Evolutionary conservation across 2,113 vertebrate genomes (phyloP), one percentile per base, ranked within the genome.

Genomic region (Labeo rohita): DNA sequence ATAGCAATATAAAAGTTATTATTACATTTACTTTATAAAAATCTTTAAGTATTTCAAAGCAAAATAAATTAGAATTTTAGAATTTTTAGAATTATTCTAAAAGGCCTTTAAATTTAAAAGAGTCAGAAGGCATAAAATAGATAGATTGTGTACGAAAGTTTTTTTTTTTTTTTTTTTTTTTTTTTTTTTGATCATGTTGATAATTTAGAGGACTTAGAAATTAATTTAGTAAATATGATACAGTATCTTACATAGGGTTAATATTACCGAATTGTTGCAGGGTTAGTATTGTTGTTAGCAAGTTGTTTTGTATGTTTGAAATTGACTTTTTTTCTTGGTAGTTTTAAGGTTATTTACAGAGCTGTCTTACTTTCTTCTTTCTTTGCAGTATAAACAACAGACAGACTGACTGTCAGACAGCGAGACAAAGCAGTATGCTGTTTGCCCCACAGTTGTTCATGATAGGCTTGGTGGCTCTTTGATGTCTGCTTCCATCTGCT

Each of bases 401-500:
- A 54, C 13, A 54, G 52, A 59, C 1, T 28, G 28, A 28, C 28
- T 28, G 28, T 28, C 28, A 61, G 21, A 65, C 28, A 68, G 34
- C 16, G 28, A 68, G 9, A 73, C 39, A 47, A 2, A 47, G 65
- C 28, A 23, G 78, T 45, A 47, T 16, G 21, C 21, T 23, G 36
- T 47, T 47, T 6, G 21, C 45, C n/a, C n/a, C 36, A 43, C 34
- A 76, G 23, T 54, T 78, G 76, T 78, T 80, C 21, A 66, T 66
- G 49, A 28, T 34, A 9, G 54, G 61, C 21, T 45, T 45, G 34
- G 1, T n/a, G 36, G 52, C 34, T 79, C 16, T 52, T 18, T 79
- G 16, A 80, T 63, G 39, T 47, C 21, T 80, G 79, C 59, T 49
- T 49, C 80, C 47, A 70, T 82, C 80, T 54, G 28, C 47, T 70